Evolutionary conservation across 2,113 vertebrate genomes (phyloP), one percentile per base, ranked within the genome.

Genomic region (Pollimyrus isidori): DNA sequence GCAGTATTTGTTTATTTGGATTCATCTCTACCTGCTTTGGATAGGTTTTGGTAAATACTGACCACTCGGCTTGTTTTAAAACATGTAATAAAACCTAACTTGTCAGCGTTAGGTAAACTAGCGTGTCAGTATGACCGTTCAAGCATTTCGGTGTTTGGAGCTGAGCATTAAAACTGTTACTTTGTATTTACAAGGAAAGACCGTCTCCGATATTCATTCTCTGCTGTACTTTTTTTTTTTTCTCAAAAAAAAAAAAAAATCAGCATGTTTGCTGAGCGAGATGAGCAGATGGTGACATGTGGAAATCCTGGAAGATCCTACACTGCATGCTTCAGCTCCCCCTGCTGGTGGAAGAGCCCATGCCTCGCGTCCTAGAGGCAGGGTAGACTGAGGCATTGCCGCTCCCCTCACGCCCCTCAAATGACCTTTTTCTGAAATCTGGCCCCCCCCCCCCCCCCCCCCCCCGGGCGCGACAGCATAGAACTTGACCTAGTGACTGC

Each of bases 261-360:
- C 73, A 3, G 21, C 39, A 73, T 82, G 21, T 53, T 88, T 89
- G 30, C 76, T 53, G 46, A 23, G 69, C 46, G 76, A 19, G 30
- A 53, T 48, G 45, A 52, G 48, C 65, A 88, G 62, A 88, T 52
- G 87, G 87, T 88, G 46, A 76, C 46, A 15, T 76, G n/a, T 80
- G 45, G 87, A 39, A 76, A n/a, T 42, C 69, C 48, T 69, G 69
- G 62, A 88, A 35, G 62, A 0, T 88, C n/a, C 42, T n/a, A 2
- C 26, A 35, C n/a, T 19, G 87, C 26, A 2, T 76, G 65, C 45
- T 46, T 21, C 62, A 56, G 48, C 30, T 45, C 50, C 48, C 65
- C 65, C 88, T 88, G 65, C 69, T 88, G 88, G 48, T 7, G 30
- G 65, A 49, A 39, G 11, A 52, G 13, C 45, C 82, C 15, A n/a